Percentiles rank a stretch among this genome's conserved stretches.
Evolutionary conservation across 1,140 invertebrate species (phyloP).

Genomic region (Aphaenogaster rudis): DNA sequence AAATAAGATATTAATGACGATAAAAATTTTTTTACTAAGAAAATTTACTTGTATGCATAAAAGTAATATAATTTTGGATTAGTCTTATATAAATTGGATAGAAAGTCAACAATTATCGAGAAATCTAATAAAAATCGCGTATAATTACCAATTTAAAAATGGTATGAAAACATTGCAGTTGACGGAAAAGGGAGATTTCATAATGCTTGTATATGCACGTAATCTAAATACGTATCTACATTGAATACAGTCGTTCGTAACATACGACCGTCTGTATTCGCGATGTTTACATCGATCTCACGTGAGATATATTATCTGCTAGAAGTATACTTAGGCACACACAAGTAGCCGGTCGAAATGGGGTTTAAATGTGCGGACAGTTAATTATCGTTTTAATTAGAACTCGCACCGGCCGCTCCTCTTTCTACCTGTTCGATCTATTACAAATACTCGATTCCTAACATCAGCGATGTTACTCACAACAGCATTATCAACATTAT

Average conservation of each 20-base stretch:
- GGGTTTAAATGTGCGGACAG: conserved; percentile 46
- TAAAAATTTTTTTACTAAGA: neutral
- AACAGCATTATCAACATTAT: conserved; percentile 16
- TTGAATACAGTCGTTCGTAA: conserved; percentile 1
- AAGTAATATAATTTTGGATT: neutral
- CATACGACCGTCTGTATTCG: neutral
- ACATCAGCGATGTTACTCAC: neutral
- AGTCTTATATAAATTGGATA: neutral
- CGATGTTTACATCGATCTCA: conserved; percentile 33
- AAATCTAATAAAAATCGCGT: neutral
- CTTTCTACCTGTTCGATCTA: neutral
- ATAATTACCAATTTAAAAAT: neutral
- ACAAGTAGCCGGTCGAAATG: conserved; percentile 10
- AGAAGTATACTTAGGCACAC: conserved; percentile 4
- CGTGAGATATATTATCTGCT: neutral
- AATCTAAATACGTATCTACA: conserved; percentile 45
- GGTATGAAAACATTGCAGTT: neutral
- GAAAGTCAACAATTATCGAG: neutral
- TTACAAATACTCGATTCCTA: too few relatives aligned
- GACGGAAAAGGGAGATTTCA: neutral
- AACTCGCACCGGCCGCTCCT: conserved; percentile 11
- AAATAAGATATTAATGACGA: neutral
- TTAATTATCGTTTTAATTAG: conserved; percentile 68
- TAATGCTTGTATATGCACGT: neutral
- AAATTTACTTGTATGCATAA: neutral